Base-by-base conservation (phyloP, 1,140 invertebrate species). In the Drosophila murphyi region DNA sequence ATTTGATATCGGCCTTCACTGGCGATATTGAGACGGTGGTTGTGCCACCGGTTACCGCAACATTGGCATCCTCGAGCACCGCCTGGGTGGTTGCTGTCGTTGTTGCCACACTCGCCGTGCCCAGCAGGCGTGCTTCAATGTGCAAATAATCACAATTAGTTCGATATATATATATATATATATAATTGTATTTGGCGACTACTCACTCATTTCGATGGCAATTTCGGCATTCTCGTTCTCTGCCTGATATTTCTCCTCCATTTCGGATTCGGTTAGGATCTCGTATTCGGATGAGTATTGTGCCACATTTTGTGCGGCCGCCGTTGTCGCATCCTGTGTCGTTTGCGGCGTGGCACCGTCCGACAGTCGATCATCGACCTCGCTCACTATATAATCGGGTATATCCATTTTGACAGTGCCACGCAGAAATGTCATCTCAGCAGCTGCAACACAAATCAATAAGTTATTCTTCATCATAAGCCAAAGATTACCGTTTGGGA, bases 271-370 rank as follows among this genome's bases (percentile, higher is more conserved):
- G 32, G 91, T 92, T 62, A 92, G 76, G 45, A 92, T 92, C 50
- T 92, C 91, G 64, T 92, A 92, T 75, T 92, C 91, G 67, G 91
- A 92, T 37, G 91, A 82, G 57, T 92, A 92, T 63, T 92, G 91
- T 2, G 82, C 80, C 34, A 91, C 90, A 12, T 78, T 92, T 59
- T 92, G 91, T 3, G 65, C 72, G 1, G 78, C 82, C 3, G 70
- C 76, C 10, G 74, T 88, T 43, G 73, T 89, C 31, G 82, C 81
- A 64, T 92, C 89, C 76, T 92, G 91, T 20, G 90, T 87, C 31
- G 83, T 90, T 60, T 91, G 90, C 4, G 90, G 91, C 50, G 91
- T 87, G 41, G 86, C 81, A 0, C 78, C 86, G 28, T 92, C 91
- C 54, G 83, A 80, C 31, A 92, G 37, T 0, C 88, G 91, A 72